These are phyloP conservation scores for Sebastolobus alascanus DNA, from an alignment of 2,797 vertebrate genomes.

Conservation along the genomic window DNA sequence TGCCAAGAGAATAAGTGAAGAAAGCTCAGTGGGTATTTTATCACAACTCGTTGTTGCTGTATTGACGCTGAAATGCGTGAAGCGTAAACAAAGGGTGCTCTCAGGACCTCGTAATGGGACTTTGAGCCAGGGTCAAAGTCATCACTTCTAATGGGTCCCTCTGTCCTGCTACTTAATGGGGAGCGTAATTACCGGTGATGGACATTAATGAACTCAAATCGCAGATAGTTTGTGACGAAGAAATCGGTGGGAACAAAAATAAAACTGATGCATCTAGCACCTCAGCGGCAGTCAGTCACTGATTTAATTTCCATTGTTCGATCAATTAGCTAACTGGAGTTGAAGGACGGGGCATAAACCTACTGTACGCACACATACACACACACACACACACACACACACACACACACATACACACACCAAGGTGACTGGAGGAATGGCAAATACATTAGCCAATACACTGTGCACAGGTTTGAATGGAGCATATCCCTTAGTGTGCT, in stretches of 20 bases:
- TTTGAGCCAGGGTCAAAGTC: slow-evolving; percentile 70
- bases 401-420: slow-evolving; percentile 9
- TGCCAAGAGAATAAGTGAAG: neutral
- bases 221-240: slow-evolving; percentile 60
- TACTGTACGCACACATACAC: neutral
- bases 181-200: slow-evolving; percentile 75
- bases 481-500: neutral
- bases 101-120: slow-evolving; percentile 65
- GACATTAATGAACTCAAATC: slow-evolving; percentile 75
- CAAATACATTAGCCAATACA: neutral
- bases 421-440: slow-evolving; percentile 32
- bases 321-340: slow-evolving; percentile 60
- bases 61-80: slow-evolving; percentile 40
- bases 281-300: slow-evolving; percentile 28
- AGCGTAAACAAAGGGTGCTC: slow-evolving; percentile 59
- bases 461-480: slow-evolving; percentile 16
- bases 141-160: slow-evolving; percentile 73
- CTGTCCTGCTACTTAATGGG: slow-evolving; percentile 63
- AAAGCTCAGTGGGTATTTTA: neutral
- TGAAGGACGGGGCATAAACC: slow-evolving; percentile 59
- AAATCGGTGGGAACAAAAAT: slow-evolving; percentile 64
- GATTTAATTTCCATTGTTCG: slow-evolving; percentile 63
- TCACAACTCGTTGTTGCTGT: neutral
- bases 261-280: slow-evolving; percentile 55
- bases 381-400: slow-evolving; percentile 17